A percentile compares a stretch with the other conserved stretches of the same genome.
Evolutionary conservation across 2,113 vertebrate genomes (phyloP).

Genomic region (Cyprinodon brontotheroides): DNA sequence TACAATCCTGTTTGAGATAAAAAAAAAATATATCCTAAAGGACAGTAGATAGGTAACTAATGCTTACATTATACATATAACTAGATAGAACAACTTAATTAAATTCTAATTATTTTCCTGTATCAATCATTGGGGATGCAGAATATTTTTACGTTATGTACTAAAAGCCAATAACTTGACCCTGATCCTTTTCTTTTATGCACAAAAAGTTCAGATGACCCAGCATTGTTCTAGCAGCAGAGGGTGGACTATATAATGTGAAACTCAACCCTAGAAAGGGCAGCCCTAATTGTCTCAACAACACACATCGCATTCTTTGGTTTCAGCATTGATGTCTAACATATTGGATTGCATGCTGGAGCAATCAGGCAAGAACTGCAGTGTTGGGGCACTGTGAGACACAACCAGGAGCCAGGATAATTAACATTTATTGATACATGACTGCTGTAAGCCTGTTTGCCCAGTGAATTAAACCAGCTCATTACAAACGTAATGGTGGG

Average conservation of each 20-base stretch:
- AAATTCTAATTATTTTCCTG: not conserved
- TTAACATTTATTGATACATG: slow-evolving; percentile 81
- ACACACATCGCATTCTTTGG: slow-evolving; percentile 56
- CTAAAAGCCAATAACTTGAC: slow-evolving; percentile 34
- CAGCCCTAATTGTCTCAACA: slow-evolving; percentile 62
- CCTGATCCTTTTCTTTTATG: slow-evolving; percentile 34
- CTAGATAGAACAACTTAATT: not conserved
- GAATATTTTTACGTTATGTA: slow-evolving; percentile 20
- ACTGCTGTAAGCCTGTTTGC: slow-evolving; percentile 77
- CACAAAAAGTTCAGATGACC: slow-evolving; percentile 52
- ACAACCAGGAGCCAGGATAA: slow-evolving; percentile 70
- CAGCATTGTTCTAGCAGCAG: slow-evolving; percentile 15
- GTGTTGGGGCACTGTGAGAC: slow-evolving; percentile 45
- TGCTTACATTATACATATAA: too few relatives aligned
- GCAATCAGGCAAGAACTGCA: slow-evolving; percentile 52
- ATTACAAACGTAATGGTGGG: slow-evolving; percentile 77
- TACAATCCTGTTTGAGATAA: too few relatives aligned
- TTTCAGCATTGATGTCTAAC: slow-evolving; percentile 60
- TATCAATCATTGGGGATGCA: not conserved
- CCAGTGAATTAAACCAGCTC: slow-evolving; percentile 78
- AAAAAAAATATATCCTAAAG: too few relatives aligned
- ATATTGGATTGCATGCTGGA: slow-evolving; percentile 72
- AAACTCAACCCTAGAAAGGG: slow-evolving; percentile 38
- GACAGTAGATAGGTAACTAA: too few relatives aligned
- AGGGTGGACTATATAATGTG: slow-evolving; percentile 33